Percentiles rank a stretch among this genome's conserved stretches.
Evolutionary conservation across 1,140 invertebrate species (phyloP).

Genomic region (Temnothorax curvispinosus): DNA sequence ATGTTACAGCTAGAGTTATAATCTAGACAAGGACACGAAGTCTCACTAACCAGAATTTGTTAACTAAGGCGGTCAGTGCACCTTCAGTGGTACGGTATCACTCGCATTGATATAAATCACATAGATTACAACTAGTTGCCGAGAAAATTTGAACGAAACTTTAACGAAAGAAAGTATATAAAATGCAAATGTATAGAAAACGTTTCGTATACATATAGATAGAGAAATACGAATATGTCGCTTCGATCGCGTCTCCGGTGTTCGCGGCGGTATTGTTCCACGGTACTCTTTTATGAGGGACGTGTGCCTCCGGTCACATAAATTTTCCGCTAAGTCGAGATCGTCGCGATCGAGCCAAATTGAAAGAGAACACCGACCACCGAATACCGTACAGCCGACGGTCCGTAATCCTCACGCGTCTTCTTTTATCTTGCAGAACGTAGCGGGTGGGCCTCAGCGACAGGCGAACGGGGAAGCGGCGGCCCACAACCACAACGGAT

Average conservation of each 20-base stretch:
- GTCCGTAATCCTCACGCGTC: conserved; percentile 45
- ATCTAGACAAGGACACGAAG: conserved; percentile 51
- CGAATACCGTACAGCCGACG: not conserved
- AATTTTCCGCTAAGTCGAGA: conserved; percentile 53
- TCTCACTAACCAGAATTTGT: conserved; percentile 50
- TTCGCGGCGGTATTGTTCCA: conserved; percentile 3
- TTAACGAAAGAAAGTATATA: not conserved
- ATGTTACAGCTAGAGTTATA: conserved; percentile 51
- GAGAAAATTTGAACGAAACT: not conserved
- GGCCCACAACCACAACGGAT: conserved; percentile 84
- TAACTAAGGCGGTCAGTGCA: conserved; percentile 42
- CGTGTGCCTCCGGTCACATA: conserved; percentile 26
- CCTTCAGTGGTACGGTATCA: conserved; percentile 42
- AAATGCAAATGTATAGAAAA: not conserved
- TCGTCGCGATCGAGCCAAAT: conserved; percentile 27
- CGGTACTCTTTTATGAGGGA: conserved; percentile 10
- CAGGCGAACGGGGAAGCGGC: conserved; percentile 82
- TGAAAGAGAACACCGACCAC: conserved; percentile 34
- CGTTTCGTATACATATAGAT: not conserved
- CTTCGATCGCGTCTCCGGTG: not conserved
- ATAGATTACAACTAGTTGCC: conserved; percentile 21
- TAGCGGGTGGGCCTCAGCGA: conserved; percentile 75
- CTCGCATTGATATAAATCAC: conserved; percentile 29
- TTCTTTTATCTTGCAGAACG: conserved; percentile 78
- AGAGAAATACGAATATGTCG: conserved; percentile 6